phyloP scores from a whole-genome alignment of 53 echinoderm and acorn worm genomes.

The Patiria pectinifera region DNA sequence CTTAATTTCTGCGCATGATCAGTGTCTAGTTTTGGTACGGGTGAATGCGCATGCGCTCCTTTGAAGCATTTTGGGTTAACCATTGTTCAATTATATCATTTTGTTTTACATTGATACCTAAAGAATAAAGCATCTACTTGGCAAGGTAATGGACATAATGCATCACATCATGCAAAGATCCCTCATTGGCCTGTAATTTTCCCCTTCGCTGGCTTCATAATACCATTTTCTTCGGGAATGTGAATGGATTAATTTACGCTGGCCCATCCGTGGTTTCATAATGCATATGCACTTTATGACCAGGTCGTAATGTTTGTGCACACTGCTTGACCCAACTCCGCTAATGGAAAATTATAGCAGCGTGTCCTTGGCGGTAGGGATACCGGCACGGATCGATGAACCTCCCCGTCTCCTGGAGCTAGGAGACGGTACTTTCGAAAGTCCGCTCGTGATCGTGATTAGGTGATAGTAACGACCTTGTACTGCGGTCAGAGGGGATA shows the following conservation, averaged over 20 bases:
- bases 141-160: neutral
- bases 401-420: neutral
- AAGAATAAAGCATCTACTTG: too few species aligned
- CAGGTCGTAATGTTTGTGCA: neutral
- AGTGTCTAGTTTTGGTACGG: too few species aligned
- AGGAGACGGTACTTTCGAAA: neutral
- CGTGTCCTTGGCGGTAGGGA: neutral
- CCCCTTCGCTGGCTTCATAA: neutral
- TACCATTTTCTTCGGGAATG: neutral
- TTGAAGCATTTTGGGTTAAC: too few species aligned
- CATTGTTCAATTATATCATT: too few species aligned
- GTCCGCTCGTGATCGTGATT: neutral
- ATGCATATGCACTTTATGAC: neutral
- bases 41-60: too few species aligned
- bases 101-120: too few species aligned
- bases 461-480: constrained; percentile 12
- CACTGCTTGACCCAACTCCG: neutral
- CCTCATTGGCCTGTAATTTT: neutral
- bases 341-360: neutral
- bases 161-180: neutral
- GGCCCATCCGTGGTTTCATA: neutral
- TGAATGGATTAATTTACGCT: neutral
- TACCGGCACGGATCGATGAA: constrained; percentile 1
- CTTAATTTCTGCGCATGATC: too few species aligned
- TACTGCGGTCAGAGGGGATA: neutral